phyloP scores from a whole-genome alignment of 2,888 invertebrate genomes.

The Rhogogaster chlorosoma region DNA sequence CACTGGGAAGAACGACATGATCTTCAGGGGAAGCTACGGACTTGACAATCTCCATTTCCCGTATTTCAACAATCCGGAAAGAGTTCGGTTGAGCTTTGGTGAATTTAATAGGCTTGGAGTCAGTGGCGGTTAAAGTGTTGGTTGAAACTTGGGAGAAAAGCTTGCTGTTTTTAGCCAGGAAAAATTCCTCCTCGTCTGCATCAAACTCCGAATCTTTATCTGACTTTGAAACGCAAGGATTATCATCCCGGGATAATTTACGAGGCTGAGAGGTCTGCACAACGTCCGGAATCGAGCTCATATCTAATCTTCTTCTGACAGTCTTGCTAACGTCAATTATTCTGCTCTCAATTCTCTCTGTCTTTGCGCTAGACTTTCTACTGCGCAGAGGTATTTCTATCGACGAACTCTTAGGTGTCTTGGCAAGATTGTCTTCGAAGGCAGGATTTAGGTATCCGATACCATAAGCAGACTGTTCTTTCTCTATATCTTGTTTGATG shows the following conservation, averaged over 20 bases:
- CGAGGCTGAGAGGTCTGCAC: slow-evolving; percentile 72
- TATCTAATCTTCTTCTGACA: slow-evolving; percentile 82
- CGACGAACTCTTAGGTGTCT: slow-evolving; percentile 66
- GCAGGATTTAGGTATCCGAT: slow-evolving; percentile 75
- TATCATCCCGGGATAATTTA: slow-evolving; percentile 13
- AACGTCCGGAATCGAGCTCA: slow-evolving; percentile 77
- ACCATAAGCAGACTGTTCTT: slow-evolving; percentile 63
- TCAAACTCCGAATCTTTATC: slow-evolving; percentile 56
- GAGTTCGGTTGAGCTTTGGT: slow-evolving; percentile 69
- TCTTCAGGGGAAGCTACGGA: slow-evolving; percentile 80
- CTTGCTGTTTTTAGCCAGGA: slow-evolving; percentile 83
- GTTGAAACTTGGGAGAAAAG: slow-evolving; percentile 85
- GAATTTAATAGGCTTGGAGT: slow-evolving; percentile 54
- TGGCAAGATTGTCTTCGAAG: slow-evolving; percentile 67
- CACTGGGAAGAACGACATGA: slow-evolving; percentile 72
- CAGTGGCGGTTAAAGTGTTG: slow-evolving; percentile 72
- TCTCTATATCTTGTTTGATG: slow-evolving; percentile 55
- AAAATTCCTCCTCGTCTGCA: slow-evolving; percentile 70
- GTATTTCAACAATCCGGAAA: slow-evolving; percentile 84
- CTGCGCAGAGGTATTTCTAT: slow-evolving; percentile 65
- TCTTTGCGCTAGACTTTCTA: slow-evolving; percentile 67
- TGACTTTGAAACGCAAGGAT: slow-evolving; percentile 52
- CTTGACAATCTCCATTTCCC: slow-evolving; percentile 85
- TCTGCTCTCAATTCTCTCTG: slow-evolving; percentile 79
- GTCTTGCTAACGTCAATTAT: slow-evolving; percentile 83